Evolutionary conservation across 2,888 invertebrate species (phyloP).

Genomic region (Hirtodrosophila alboralis): DNA sequence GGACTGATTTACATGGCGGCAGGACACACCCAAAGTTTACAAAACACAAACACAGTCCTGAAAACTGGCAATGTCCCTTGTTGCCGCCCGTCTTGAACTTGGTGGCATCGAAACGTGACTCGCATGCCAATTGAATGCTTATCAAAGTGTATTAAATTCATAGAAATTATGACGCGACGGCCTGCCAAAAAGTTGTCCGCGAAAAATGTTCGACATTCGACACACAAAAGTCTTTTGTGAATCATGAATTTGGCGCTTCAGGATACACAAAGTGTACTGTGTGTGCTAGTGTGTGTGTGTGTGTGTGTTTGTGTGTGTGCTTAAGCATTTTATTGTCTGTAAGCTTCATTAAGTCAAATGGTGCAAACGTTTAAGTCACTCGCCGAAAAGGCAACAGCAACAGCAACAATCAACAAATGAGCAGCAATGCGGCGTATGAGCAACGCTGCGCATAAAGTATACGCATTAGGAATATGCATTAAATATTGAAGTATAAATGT

Average conservation of each 20-base stretch:
- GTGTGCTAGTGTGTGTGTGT: no score
- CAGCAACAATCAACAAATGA: constrained; percentile 4
- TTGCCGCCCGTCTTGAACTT: background rate
- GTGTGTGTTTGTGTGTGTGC: no score
- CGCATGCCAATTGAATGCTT: constrained; percentile 72
- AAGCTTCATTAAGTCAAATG: constrained; percentile 78
- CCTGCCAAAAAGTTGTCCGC: constrained; percentile 49
- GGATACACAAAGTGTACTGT: no score
- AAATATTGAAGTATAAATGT: constrained; percentile 5
- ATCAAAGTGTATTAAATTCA: constrained; percentile 76
- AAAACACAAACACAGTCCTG: constrained; percentile 43
- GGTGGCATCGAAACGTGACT: constrained; percentile 60
- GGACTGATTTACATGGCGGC: constrained; percentile 70
- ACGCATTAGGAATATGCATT: constrained; percentile 41
- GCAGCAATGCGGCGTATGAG: constrained; percentile 39
- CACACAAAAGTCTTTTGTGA: constrained; percentile 49
- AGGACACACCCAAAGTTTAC: constrained; percentile 42
- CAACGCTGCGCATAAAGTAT: constrained; percentile 48
- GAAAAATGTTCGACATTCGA: constrained; percentile 55
- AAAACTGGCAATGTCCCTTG: background rate
- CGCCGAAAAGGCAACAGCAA: constrained; percentile 14
- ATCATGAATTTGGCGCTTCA: no score
- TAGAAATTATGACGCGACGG: constrained; percentile 75
- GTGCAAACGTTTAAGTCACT: constrained; percentile 62
- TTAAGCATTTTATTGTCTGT: constrained; percentile 77